Evolutionary conservation across 2,113 vertebrate genomes (phyloP), one percentile per base, ranked within the genome.

Genomic region (Laticauda colubrina): DNA sequence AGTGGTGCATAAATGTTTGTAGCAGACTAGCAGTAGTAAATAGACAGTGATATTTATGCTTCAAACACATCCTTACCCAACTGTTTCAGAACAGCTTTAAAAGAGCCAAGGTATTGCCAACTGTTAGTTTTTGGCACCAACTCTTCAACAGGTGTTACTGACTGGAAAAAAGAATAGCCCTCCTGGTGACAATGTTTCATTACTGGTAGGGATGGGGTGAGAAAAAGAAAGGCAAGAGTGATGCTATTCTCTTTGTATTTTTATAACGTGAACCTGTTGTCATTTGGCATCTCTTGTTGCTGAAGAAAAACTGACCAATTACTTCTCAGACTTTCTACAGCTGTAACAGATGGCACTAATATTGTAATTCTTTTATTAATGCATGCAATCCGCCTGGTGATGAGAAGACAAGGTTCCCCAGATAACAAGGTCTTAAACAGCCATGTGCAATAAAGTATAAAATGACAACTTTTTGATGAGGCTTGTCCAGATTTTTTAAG

Each of bases 81-180:
- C 24, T 96, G 43, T 61, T 94, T 56, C 89, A 95, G 93, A 75
- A 81, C 45, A 95, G 61, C 12, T 23, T 92, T 64, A 93, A 92
- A 94, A 81, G 18, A 29, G 89, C 39, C 64, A 86, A 23, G 90
- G 11, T 90, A 57, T 92, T 20, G 56, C 95, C 55, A 94, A 89
- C 87, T 91, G 93, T 92, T 95, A 64, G 53, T 51, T 94, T 91
- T 93, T 96, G 95, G 90, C 94, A 89, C 15, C 48, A 86, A n/a
- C 34, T 86, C 94, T 96, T 90, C 81, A 95, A 94, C 92, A 97
- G 91, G 89, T 95, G 92, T 91, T 91, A 92, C 10, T 39, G 29
- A 93, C 34, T 90, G 57, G 92, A 94, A 54, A 92, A 95, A 57
- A 92, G 5, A 86, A 64, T 54, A 34, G 92, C 11, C 7, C 39